Evolutionary conservation across 2,888 invertebrate genomes (phyloP).

Genomic region (Caenorhabditis angaria): DNA sequence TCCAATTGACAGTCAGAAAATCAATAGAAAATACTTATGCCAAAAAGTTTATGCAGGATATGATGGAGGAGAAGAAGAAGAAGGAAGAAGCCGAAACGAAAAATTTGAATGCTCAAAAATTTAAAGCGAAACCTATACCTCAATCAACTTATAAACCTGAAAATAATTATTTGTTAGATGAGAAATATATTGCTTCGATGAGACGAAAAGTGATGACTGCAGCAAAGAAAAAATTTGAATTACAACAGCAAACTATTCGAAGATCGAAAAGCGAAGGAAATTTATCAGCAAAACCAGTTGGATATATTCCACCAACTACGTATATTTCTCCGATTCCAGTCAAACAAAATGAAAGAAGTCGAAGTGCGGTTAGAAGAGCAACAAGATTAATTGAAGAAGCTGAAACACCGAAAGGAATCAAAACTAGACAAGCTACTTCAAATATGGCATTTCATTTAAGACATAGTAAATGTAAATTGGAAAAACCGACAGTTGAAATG

Average conservation of each 20-base stretch:
- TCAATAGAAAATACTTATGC: conserved; percentile 33
- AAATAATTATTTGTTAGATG: conserved; percentile 40
- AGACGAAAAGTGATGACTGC: conserved; percentile 29
- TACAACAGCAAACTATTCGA: conserved; percentile 26
- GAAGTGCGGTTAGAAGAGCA: conserved; percentile 22
- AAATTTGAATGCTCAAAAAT: conserved; percentile 17
- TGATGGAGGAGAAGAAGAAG: conserved; percentile 30
- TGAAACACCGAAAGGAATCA: conserved; percentile 38
- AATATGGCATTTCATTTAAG: conserved; percentile 22
- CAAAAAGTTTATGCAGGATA: conserved; percentile 29
- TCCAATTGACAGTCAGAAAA: conserved; percentile 29
- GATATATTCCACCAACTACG: conserved; percentile 38
- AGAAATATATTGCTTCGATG: conserved; percentile 42
- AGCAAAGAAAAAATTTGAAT: conserved; percentile 31
- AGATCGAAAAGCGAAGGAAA: conserved; percentile 39
- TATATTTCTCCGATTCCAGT: conserved; percentile 45
- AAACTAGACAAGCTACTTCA: conserved; percentile 26
- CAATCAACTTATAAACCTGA: conserved; percentile 42
- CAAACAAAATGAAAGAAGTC: conserved; percentile 19
- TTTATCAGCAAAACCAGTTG: conserved; percentile 24
- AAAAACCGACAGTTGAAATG: conserved; percentile 3
- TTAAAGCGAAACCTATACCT: conserved; percentile 50
- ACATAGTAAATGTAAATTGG: conserved; percentile 26
- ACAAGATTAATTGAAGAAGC: conserved; percentile 34
- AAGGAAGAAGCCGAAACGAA: conserved; percentile 11